Base-by-base conservation (phyloP, 2,113 vertebrate genomes). In the Mobula hypostoma region DNA sequence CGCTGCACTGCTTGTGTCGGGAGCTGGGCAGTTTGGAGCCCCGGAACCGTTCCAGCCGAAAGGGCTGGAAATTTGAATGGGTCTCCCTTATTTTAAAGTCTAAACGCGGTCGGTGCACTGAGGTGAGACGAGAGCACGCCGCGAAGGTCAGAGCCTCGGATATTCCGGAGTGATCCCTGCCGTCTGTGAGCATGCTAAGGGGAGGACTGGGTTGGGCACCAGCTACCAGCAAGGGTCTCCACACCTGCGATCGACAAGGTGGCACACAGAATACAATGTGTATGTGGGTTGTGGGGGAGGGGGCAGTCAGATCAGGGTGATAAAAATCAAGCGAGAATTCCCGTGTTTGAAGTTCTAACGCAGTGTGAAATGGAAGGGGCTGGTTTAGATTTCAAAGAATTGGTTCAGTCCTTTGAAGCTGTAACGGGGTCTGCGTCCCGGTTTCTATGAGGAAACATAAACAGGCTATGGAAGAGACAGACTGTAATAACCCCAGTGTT, bases 361-460 rank as follows among this genome's bases (percentile, higher is more conserved):
- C 58, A 9, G 88, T 91, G 88, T 40, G 88, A 91, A 92, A 24
- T 92, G 88, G 29, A 40, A 92, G 32, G 88, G 12, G 91, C 40
- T 48, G 91, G 85, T 93, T 74, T 74, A 15, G 19, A 48, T 93
- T 93, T 93, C 91, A 93, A 93, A 93, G 90, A 74, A 48, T 9
- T 48, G 36, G 40, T 56, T 93, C 27, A 93, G 24, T 27, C 68
- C 68, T 93, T 93, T 48, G 91, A 72, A 93, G 36, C 36, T 93
- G 27, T 48, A 74, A 93, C 24, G 36, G 48, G 48, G 90, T 24
- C 83, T n/a, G 83, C 7, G 48, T 58, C 85, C 29, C 7, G 24
- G 74, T 93, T 74, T 27, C 91, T 15, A 70, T 8, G 15, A 32
- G 68, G 68, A 93, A 36, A 74, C 68, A 12, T 32, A 48, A 48